Conservation (phyloP, 1,140 invertebrate genomes). For the Eufriesea mexicana region DNA sequence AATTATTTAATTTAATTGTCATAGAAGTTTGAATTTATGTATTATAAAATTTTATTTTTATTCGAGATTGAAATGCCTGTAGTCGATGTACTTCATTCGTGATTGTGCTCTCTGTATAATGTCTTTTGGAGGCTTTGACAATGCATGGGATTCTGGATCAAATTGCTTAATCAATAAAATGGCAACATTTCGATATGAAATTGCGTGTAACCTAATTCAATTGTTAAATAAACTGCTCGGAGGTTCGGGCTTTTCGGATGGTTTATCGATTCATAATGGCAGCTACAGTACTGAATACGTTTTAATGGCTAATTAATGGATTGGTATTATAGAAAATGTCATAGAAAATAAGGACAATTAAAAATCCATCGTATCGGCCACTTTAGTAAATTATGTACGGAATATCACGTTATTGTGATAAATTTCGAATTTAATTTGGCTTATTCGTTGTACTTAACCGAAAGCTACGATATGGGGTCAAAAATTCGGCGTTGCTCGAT, state of each 20-base stretch:
- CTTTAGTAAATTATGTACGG: not conserved
- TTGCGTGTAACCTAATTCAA: not conserved
- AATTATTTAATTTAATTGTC: no score
- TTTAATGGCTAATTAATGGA: slow-evolving; percentile 11
- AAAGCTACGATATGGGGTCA: not conserved
- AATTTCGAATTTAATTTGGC: not conserved
- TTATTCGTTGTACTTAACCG: not conserved
- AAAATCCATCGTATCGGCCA: not conserved
- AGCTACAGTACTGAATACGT: not conserved
- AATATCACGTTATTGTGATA: not conserved
- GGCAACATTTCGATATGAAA: not conserved
- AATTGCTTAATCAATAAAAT: not conserved
- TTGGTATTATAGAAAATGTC: not conserved
- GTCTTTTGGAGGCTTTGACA: not conserved
- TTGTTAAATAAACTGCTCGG: slow-evolving; percentile 5
- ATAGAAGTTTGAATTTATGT: no score
- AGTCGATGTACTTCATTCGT: no score
- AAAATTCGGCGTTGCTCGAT: not conserved
- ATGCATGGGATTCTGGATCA: not conserved
- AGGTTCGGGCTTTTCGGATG: not conserved
- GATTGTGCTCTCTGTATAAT: no score
- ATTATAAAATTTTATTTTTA: no score
- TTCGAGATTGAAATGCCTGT: no score
- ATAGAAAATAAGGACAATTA: not conserved
- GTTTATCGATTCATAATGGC: not conserved